Percentiles rank a stretch among this genome's conserved stretches.
These are phyloP conservation scores for Danaus chrysippus DNA, from an alignment of 2,888 invertebrate genomes.

Conservation along the genomic window DNA sequence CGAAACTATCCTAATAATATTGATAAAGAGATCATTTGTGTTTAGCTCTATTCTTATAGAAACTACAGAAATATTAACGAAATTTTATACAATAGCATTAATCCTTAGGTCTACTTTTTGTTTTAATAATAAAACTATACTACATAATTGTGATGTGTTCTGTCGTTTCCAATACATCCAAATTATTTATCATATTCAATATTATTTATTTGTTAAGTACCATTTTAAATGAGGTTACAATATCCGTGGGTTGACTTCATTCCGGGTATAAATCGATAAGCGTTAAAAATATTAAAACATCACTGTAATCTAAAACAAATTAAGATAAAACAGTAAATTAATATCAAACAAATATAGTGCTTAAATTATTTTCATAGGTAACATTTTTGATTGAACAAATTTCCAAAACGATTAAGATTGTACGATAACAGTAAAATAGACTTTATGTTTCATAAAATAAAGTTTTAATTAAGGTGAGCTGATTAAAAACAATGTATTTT, in stretches of 20 bases:
- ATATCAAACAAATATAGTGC: background rate
- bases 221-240: no score
- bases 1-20: background rate
- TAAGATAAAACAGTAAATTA: background rate
- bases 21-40: no score
- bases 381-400: conserved; percentile 7
- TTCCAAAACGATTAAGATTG: conserved; percentile 4
- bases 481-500: conserved; percentile 17
- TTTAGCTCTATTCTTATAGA: no score
- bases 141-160: no score
- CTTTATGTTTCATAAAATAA: background rate
- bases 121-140: no score
- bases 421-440: background rate
- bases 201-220: no score
- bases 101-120: no score
- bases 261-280: conserved; percentile 23
- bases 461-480: background rate
- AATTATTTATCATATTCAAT: no score
- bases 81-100: no score
- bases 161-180: no score
- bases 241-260: background rate
- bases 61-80: no score
- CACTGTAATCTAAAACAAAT: conserved; percentile 9
- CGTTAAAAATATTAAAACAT: conserved; percentile 25
- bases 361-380: background rate